Percentiles rank a stretch among this genome's conserved stretches.
These are phyloP conservation scores for Zosterops borbonicus DNA, from an alignment of 2,113 vertebrate species.

Conservation along the genomic window DNA sequence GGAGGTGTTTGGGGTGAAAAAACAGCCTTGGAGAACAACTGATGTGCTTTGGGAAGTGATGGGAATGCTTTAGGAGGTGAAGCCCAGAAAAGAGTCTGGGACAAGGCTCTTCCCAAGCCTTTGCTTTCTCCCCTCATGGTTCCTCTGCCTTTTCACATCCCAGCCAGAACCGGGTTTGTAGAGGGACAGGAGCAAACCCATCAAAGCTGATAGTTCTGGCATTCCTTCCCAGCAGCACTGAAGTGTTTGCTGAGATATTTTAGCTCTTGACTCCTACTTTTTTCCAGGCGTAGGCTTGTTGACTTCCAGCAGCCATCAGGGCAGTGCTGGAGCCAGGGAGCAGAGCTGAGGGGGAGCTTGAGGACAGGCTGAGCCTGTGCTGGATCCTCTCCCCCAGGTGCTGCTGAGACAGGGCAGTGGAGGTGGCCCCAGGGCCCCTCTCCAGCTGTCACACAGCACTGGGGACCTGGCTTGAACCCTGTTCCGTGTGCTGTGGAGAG, in stretches of 20 bases:
- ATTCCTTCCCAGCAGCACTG: background rate
- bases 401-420: background rate
- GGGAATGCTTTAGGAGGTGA: background rate
- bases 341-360: background rate
- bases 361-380: background rate
- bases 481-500: background rate
- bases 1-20: background rate
- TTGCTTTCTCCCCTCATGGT: background rate
- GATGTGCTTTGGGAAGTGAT: background rate
- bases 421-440: rapidly evolving
- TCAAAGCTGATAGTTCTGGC: background rate
- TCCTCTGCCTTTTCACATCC: background rate
- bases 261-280: background rate
- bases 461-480: background rate
- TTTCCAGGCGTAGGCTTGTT: background rate
- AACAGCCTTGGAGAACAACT: background rate
- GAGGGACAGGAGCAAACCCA: background rate
- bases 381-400: rapidly evolving
- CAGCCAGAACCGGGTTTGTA: background rate
- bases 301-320: background rate
- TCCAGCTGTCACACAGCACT: background rate
- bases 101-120: background rate
- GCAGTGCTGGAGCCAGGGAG: background rate
- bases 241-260: background rate
- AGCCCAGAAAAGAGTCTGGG: background rate